Conservation (phyloP, 2,888 invertebrate genomes). For the Asteroscopus sphinx region DNA sequence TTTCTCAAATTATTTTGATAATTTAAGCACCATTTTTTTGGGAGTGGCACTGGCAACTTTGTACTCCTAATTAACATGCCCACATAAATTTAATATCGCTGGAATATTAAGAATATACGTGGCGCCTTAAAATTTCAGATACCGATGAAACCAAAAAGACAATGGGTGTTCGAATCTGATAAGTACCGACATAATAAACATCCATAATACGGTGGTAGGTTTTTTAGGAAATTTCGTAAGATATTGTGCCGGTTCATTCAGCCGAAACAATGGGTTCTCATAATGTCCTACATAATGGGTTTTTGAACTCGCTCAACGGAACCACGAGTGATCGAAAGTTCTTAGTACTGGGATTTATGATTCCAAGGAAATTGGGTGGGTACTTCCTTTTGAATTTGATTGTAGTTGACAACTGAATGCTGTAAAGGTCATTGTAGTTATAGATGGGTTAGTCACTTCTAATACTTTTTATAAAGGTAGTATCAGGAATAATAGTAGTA, state of each 20-base stretch:
- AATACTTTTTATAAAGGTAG: slow-evolving; percentile 2
- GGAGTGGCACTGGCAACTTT: slow-evolving; percentile 13
- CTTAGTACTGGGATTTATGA: slow-evolving; percentile 77
- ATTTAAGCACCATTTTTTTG: slow-evolving; percentile 13
- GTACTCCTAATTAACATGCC: slow-evolving; percentile 56
- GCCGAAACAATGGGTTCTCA: slow-evolving; percentile 86
- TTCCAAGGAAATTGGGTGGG: slow-evolving; percentile 79
- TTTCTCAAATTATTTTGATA: slow-evolving; percentile 4
- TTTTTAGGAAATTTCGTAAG: slow-evolving; percentile 89
- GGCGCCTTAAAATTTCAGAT: slow-evolving; percentile 56
- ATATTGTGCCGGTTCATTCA: slow-evolving; percentile 87
- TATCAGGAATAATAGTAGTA: not conserved
- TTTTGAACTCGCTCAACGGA: slow-evolving; percentile 85
- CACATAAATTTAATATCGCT: slow-evolving; percentile 53
- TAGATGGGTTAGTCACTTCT: slow-evolving; percentile 15
- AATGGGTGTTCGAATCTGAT: slow-evolving; percentile 79
- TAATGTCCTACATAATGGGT: slow-evolving; percentile 86
- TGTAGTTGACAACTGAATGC: slow-evolving; percentile 52
- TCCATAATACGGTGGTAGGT: slow-evolving; percentile 81
- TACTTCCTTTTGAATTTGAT: slow-evolving; percentile 74
- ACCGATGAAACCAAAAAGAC: slow-evolving; percentile 69
- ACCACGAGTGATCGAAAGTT: slow-evolving; percentile 85
- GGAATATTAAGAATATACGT: slow-evolving; percentile 53
- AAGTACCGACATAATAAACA: slow-evolving; percentile 79
- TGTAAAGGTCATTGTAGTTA: slow-evolving; percentile 35